These are phyloP conservation scores for Valencia hispanica DNA, from an alignment of 2,797 vertebrate species.

Conservation along the genomic window DNA sequence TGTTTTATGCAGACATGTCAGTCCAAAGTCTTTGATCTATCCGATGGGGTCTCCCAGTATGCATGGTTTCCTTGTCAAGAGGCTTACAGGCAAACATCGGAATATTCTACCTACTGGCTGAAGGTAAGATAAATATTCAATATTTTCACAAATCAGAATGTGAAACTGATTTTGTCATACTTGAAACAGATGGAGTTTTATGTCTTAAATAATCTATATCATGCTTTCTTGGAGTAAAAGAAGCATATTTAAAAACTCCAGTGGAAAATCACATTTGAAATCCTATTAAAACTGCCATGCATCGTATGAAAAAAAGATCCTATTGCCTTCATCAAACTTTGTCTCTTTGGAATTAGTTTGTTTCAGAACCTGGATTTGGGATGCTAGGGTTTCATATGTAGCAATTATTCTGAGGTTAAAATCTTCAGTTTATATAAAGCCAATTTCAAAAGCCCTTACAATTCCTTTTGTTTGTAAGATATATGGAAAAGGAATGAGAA, in stretches of 20 bases:
- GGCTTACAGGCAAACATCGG: slow-evolving; percentile 69
- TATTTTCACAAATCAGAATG: neutral
- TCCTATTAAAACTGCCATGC: neutral
- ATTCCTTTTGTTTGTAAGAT: neutral
- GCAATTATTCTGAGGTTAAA: neutral
- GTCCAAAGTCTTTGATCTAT: slow-evolving; percentile 93
- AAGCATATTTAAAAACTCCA: neutral
- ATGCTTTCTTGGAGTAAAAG: neutral
- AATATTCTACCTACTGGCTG: slow-evolving; percentile 87
- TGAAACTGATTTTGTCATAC: slow-evolving; percentile 5
- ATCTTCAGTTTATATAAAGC: neutral
- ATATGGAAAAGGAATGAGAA: neutral
- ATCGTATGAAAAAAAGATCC: neutral
- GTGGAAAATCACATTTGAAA: neutral
- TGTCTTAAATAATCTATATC: neutral
- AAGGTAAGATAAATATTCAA: slow-evolving; percentile 81
- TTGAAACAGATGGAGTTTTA: slow-evolving; percentile 2
- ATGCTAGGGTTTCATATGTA: neutral
- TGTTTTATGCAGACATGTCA: slow-evolving; percentile 84
- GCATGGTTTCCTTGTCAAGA: slow-evolving; percentile 95
- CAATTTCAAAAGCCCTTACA: neutral
- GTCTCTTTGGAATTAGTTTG: neutral
- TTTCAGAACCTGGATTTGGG: neutral
- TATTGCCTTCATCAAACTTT: neutral
- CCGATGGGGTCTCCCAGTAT: slow-evolving; percentile 90